Evolutionary conservation across 2,888 invertebrate species (phyloP), one percentile per base, ranked within the genome.

Genomic region (Rhyacophila evoluta): DNA sequence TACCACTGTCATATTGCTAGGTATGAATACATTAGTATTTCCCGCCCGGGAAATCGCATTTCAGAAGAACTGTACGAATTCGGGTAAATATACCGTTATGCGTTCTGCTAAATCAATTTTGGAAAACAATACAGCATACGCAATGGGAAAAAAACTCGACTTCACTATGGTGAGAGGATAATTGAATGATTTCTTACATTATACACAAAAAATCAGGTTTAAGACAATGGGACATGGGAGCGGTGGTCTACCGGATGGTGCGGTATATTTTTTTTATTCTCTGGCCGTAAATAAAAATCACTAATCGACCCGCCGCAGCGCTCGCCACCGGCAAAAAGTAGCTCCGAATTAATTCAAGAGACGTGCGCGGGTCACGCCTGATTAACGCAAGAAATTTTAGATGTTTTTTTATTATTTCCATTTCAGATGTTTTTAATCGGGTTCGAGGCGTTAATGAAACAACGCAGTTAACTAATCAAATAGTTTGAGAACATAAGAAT

Each of bases 291-390:
- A 55, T 55, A 55, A 55, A 55, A 55, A 55, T 55, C 55, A 55
- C 55, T 55, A 55, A 55, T 55, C 55, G 55, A 55, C 55, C 55
- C 55, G 55, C 15, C 55, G 55, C 55, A 55, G 55, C 55, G 55
- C 55, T 55, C 55, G 55, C 55, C 55, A 55, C 15, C 55, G 55
- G 55, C 55, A 55, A 55, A 55, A 55, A 55, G 55, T 55, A 55
- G 55, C 25, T 55, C 19, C 19, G 55, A 55, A 55, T 55, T 55
- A 55, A 55, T 55, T 55, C 55, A 55, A 15, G 55, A 55, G 55
- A 55, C 55, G 55, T 55, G 55, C 55, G 55, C 55, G 55, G 55
- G 55, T 55, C 55, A 55, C 55, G 55, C 55, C 55, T 55, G 55
- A 55, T 55, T 55, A 55, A 25, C 55, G 55, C 55, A 19, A 19